Base-by-base conservation (phyloP, 2,888 invertebrate genomes). In the Rugalucina vietnamica region DNA sequence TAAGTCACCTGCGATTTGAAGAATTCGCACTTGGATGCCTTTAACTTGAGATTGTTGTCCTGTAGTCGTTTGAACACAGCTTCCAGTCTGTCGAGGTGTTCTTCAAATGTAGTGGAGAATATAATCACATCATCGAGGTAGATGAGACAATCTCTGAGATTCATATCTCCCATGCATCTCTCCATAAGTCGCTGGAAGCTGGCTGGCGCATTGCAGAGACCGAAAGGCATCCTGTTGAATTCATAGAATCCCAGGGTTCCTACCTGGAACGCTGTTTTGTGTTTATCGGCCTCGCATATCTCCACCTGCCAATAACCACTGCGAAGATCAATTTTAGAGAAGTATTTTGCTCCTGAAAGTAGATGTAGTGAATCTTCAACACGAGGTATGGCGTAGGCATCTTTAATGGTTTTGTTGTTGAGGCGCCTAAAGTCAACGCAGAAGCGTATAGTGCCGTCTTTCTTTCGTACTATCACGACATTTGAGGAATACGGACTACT, bases 391-490 rank as follows among this genome's bases (percentile, higher is more conserved):
- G 60, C 60, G n/a, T 60, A 60, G n/a, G 60, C 60, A 60, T 12
- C 60, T 8, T 60, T 60, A 10, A 60, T 29, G 8, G 60, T 60
- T 60, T 29, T n/a, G n/a, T 60, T 60, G 29, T 60, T 60, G 8
- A 60, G n/a, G n/a, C n/a, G n/a, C n/a, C n/a, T n/a, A n/a, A n/a
- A n/a, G n/a, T 8, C 29, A 14, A 14, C 27, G 34, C 73, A 79
- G 37, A 79, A 70, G 5, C 79, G 18, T 10, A 79, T 29, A 10
- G 32, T 54, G 8, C 57, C 57, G 39, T 73, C 79, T 43, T 79
- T 79, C 60, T 72, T 79, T 27, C 79, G 0, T n/a, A n/a, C n/a
- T n/a, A n/a, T n/a, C n/a, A n/a, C n/a, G n/a, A n/a, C n/a, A n/a
- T n/a, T n/a, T n/a, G 1, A 29, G 37, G n/a, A 79, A 34, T 2